Evolutionary conservation across 2,797 vertebrate genomes (phyloP).

Genomic region (Sebastes reedi): DNA sequence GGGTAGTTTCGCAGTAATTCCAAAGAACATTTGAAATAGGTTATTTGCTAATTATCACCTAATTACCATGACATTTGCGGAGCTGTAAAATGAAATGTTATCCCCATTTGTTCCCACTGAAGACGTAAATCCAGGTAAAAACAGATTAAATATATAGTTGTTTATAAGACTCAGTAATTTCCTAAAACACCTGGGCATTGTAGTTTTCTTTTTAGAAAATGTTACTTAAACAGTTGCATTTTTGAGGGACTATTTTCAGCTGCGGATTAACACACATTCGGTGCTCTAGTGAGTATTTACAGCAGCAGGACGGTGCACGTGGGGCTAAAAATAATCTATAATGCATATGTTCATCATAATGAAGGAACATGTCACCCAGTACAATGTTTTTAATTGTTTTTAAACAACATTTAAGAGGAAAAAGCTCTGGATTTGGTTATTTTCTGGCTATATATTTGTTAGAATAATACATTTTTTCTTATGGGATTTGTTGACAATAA

Average conservation of each 20-base stretch:
- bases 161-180: neutral
- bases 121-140: no score
- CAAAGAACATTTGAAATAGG: no score
- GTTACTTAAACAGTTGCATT: neutral
- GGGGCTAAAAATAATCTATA: neutral
- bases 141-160: no score
- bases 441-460: neutral
- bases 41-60: no score
- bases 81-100: no score
- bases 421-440: neutral
- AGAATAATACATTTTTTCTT: neutral
- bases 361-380: neutral
- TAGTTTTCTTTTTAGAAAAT: neutral
- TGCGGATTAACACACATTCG: neutral
- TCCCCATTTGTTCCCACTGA: no score
- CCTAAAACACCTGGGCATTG: neutral
- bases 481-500: slow-evolving; percentile 7
- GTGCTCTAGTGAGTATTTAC: neutral
- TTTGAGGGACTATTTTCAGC: neutral
- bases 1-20: no score
- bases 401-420: neutral
- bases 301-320: neutral
- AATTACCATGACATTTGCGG: no score
- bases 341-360: neutral
- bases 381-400: neutral